A percentile compares a stretch with the other conserved stretches of the same genome.
Evolutionary conservation across 2,113 vertebrate species (phyloP).

Genomic region (Stigmatopora argus): DNA sequence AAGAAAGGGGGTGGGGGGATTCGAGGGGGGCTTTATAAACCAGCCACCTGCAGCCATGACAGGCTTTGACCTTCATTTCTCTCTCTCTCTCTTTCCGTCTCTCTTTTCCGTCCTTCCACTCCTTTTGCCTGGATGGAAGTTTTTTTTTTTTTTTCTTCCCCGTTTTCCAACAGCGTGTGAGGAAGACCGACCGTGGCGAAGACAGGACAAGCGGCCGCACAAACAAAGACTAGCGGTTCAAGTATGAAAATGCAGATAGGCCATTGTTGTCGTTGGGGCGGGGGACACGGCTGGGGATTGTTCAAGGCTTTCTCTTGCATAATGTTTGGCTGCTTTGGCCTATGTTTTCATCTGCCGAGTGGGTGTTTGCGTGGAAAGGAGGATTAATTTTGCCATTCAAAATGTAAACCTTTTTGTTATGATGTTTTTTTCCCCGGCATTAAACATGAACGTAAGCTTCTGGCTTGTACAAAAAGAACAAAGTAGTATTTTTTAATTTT

Average conservation of each 20-base stretch:
- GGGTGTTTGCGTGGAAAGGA: slow-evolving; percentile 34
- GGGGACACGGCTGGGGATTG: slow-evolving; percentile 78
- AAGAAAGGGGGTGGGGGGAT: neutral
- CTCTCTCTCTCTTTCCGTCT: slow-evolving; percentile 19
- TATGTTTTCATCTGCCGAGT: slow-evolving; percentile 54
- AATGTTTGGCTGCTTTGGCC: slow-evolving; percentile 46
- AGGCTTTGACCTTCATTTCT: slow-evolving; percentile 87
- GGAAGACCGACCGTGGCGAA: slow-evolving; percentile 69
- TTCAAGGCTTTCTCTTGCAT: slow-evolving; percentile 71
- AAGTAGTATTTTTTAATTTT: neutral
- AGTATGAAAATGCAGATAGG: slow-evolving; percentile 91
- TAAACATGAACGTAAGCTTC: neutral
- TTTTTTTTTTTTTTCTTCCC: neutral
- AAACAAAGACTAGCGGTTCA: slow-evolving; percentile 85
- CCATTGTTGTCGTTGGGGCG: slow-evolving; percentile 64
- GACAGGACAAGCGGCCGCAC: slow-evolving; percentile 63
- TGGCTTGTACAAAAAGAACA: neutral
- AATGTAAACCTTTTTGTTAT: slow-evolving; percentile 20
- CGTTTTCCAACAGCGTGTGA: slow-evolving; percentile 22
- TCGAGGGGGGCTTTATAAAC: slow-evolving; percentile 62
- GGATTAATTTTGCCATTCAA: slow-evolving; percentile 34
- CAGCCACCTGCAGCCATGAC: slow-evolving; percentile 84
- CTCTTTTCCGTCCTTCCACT: slow-evolving; percentile 35
- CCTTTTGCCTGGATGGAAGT: slow-evolving; percentile 59
- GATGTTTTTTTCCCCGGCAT: slow-evolving; percentile 10